Base-by-base conservation (phyloP, 2,797 vertebrate species). In the Dipus sagitta region DNA sequence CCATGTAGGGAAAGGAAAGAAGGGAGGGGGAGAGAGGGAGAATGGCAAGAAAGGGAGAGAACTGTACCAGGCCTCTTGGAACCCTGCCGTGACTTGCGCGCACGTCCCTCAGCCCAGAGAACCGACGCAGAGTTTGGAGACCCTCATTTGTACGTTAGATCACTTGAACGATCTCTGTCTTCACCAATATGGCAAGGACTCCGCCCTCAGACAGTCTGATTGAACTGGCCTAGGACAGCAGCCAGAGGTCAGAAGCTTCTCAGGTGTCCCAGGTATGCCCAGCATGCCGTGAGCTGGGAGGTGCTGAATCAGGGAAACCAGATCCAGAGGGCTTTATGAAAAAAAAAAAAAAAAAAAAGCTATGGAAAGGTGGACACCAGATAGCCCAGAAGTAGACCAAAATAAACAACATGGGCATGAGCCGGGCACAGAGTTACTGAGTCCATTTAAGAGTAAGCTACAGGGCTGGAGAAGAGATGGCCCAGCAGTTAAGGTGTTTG, bases 351-450 rank as follows among this genome's bases (percentile, higher is more conserved):
- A 47, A 47, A 93, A 47, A 47, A 47, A 47, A 47, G 9, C 47
- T 47, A 70, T 60, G 42, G 60, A 90, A 77, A 58, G 64, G n/a
- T 65, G 4, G 13, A 82, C 38, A 70, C 20, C 30, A 47, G 62
- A 79, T 58, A 70, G 79, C 38, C 79, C 62, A 88, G 76, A 65
- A 96, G 75, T 82, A 52, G 89, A 32, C 89, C 77, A 78, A 90
- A 85, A 38, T 60, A 67, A 88, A 87, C 68, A 14, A 20, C 91
- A 0, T 74, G 30, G 30, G 62, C 81, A 58, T 80, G 24, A 81
- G 47, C 47, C 9, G 47, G 47, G 47, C 47, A 47, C 47, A 47
- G 47, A 47, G 47, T 47, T 47, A 47, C 47, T 86, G 76, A 67
- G 6, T 42, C 70, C 32, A 38, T 38, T 34, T 30, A 38, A 38